Evolutionary conservation across 2,113 vertebrate species (phyloP).

Genomic region (Petrocephalus microphthalmus): DNA sequence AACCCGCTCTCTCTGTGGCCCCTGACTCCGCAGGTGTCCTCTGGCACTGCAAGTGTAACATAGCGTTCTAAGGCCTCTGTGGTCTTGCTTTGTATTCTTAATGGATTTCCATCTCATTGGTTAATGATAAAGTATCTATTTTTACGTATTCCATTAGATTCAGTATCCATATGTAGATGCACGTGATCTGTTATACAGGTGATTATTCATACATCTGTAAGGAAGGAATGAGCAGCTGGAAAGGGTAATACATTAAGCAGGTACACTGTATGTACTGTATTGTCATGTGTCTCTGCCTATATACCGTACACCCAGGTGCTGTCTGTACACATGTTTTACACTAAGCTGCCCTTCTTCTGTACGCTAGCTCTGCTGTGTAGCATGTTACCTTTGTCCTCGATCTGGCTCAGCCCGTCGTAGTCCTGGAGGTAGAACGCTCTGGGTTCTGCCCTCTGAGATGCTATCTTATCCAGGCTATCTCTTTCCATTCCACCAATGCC

Average conservation of each 20-base stretch:
- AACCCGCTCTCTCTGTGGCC: neutral
- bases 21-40: neutral
- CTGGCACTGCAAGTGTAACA: neutral
- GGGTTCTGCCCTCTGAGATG: constrained; percentile 18
- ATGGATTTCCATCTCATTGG: too few relatives aligned
- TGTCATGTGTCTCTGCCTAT: neutral
- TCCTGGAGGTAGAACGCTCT: constrained; percentile 21
- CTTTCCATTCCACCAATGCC: neutral
- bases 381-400: constrained; percentile 5
- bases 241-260: neutral
- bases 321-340: neutral
- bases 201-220: neutral
- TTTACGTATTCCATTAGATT: neutral
- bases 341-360: neutral
- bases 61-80: neutral
- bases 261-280: neutral
- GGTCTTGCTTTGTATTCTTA: neutral
- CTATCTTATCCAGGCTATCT: constrained; percentile 8
- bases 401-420: neutral
- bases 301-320: neutral
- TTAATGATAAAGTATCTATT: neutral
- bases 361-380: neutral
- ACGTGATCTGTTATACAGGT: neutral
- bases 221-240: neutral
- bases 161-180: neutral